These are phyloP conservation scores for Lutraria lutraria DNA, from an alignment of 2,888 invertebrate species.

Conservation along the genomic window DNA sequence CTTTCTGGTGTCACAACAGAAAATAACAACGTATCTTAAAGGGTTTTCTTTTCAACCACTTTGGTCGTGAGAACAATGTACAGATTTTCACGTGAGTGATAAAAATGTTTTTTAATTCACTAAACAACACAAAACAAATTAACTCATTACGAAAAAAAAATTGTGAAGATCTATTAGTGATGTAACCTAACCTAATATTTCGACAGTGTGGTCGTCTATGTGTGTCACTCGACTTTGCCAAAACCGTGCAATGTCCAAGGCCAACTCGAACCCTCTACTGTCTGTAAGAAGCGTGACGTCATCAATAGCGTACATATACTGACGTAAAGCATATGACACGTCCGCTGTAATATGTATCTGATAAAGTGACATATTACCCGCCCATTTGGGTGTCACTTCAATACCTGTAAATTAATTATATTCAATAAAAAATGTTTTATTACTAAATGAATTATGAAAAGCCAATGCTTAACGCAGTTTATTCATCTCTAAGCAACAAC, in stretches of 20 bases:
- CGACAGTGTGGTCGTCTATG: slow-evolving; percentile 38
- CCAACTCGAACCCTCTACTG: slow-evolving; percentile 75
- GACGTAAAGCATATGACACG: slow-evolving; percentile 78
- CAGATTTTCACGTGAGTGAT: too few relatives aligned
- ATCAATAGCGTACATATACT: slow-evolving; percentile 78
- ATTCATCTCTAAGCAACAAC: too few relatives aligned
- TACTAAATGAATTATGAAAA: too few relatives aligned
- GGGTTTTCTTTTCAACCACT: too few relatives aligned
- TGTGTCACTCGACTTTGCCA: slow-evolving; percentile 69
- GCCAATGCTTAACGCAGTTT: too few relatives aligned
- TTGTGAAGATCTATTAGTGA: background rate
- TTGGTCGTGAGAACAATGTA: too few relatives aligned
- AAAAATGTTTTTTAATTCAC: too few relatives aligned
- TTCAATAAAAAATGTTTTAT: too few relatives aligned
- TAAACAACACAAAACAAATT: too few relatives aligned
- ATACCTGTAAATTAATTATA: slow-evolving; percentile 59
- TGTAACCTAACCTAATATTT: slow-evolving; percentile 63
- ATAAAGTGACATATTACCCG: slow-evolving; percentile 64
- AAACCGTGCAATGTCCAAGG: slow-evolving; percentile 70
- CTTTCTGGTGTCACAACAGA: too few relatives aligned
- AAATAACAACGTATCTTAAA: too few relatives aligned
- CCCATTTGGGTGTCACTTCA: slow-evolving; percentile 68
- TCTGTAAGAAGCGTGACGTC: slow-evolving; percentile 74
- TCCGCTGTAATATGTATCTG: slow-evolving; percentile 77
- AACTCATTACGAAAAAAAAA: too few relatives aligned